Evolutionary conservation across 2,113 vertebrate genomes (phyloP).

Genomic region (human (Homo sapiens)): GRCh38 chr6:20483501-20484000

Average conservation of each 20-base stretch:
- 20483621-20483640: background rate
- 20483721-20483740: background rate
- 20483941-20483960: conserved; percentile 28
- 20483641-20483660: background rate
- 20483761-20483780: background rate
- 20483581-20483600: background rate
- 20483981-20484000: background rate
- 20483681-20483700: background rate
- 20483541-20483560: background rate
- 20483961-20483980: background rate
- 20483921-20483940: background rate
- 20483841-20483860: background rate
- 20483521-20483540: background rate
- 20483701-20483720: background rate
- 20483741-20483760: background rate
- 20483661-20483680: background rate
- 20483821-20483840: background rate
- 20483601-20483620: background rate
- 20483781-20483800: background rate
- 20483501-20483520: background rate
- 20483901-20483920: background rate
- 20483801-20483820: background rate
- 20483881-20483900: background rate
- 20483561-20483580: background rate
- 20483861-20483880: background rate